Evolutionary conservation across 92 coral and sea anemone genomes (phyloP).

Genomic region (Palythoa grandis): DNA sequence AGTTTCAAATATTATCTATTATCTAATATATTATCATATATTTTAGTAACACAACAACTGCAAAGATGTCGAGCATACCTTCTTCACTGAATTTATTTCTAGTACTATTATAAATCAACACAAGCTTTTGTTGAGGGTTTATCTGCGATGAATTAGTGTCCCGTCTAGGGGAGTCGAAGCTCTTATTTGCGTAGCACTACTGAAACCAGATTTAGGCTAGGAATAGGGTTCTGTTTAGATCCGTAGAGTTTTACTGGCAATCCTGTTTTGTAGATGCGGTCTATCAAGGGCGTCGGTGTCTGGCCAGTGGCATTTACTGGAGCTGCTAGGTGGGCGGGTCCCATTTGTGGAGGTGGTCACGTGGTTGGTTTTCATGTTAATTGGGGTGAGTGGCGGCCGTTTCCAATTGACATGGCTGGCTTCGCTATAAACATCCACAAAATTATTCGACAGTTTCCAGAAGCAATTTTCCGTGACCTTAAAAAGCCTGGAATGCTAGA

Average conservation of each 20-base stretch:
- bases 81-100: no score
- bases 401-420: constrained; percentile 94
- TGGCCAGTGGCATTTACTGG: constrained; percentile 94
- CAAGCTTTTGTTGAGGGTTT: no score
- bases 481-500: constrained; percentile 78
- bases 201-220: no score
- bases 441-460: constrained; percentile 62
- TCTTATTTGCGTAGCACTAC: no score
- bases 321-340: constrained; percentile 92
- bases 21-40: no score
- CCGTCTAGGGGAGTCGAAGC: no score
- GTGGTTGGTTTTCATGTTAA: constrained; percentile 78
- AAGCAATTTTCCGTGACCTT: constrained; percentile 63
- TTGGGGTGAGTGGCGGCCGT: constrained; percentile 82
- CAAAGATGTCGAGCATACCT: no score
- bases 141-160: no score
- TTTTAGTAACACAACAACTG: no score
- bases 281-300: constrained; percentile 79
- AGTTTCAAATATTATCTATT: no score
- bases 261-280: constrained; percentile 70
- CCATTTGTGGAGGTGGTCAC: constrained; percentile 70
- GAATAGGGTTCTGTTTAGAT: background rate
- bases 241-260: background rate
- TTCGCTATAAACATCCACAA: constrained; percentile 80
- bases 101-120: no score